A percentile compares a stretch with the other conserved stretches of the same genome.
phyloP scores from a whole-genome alignment of 2,797 vertebrate species.

The Gadopsis marmoratus region DNA sequence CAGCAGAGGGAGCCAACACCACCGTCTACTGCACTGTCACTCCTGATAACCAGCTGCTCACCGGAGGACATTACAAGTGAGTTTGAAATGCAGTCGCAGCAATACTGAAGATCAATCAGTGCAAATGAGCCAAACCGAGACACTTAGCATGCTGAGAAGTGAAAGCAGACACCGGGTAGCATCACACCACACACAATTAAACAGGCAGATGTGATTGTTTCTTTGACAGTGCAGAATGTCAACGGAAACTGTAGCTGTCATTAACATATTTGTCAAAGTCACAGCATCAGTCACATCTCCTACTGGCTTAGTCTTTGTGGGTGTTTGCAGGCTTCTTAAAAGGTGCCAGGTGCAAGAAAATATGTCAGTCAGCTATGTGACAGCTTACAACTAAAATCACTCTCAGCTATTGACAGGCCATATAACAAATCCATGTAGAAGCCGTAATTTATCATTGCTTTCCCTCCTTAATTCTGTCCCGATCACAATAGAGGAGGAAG shows the following conservation, averaged over 20 bases:
- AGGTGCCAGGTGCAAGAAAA: neutral
- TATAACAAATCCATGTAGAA: neutral
- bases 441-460: neutral
- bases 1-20: conserved; percentile 82
- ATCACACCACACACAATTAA: neutral
- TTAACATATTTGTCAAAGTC: conserved; percentile 1
- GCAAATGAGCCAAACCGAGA: neutral
- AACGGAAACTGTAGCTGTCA: neutral
- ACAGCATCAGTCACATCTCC: neutral
- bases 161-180: neutral
- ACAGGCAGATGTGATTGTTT: neutral
- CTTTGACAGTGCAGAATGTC: neutral
- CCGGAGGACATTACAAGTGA: conserved; percentile 82
- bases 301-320: neutral
- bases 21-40: conserved; percentile 78
- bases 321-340: neutral
- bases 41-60: conserved; percentile 72
- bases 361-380: neutral
- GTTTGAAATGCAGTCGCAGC: conserved; percentile 14
- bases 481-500: neutral
- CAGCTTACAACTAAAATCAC: neutral
- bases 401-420: neutral
- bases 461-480: neutral
- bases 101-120: neutral
- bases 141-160: neutral